phyloP scores from a whole-genome alignment of 2,797 vertebrate species.

The Sebastes trivittatus region DNA sequence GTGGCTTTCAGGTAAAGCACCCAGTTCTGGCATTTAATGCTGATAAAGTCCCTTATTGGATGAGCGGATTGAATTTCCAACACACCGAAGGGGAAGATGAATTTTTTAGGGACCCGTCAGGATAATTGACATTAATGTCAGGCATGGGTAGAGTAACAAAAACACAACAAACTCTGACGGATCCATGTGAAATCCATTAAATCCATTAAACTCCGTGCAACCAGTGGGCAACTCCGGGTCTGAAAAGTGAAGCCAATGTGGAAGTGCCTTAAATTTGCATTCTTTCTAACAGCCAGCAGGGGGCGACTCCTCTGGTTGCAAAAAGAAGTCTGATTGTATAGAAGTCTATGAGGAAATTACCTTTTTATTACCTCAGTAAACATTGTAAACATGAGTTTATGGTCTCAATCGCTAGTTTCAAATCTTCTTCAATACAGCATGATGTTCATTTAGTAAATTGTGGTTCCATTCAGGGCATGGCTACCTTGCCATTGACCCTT shows the following conservation, averaged over 20 bases:
- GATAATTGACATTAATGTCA: background rate
- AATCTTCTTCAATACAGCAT: no score
- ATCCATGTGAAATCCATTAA: background rate
- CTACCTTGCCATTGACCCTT: no score
- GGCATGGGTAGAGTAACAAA: background rate
- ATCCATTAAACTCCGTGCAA: background rate
- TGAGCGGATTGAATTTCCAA: background rate
- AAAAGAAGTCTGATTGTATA: background rate
- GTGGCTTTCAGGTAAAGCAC: conserved; percentile 23
- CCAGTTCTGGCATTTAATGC: conserved; percentile 25
- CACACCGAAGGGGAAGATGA: background rate
- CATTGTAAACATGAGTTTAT: no score
- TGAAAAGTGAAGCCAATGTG: background rate
- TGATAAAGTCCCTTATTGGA: background rate
- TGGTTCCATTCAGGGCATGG: no score
- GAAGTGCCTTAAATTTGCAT: background rate
- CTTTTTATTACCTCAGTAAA: no score
- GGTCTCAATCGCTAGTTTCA: no score
- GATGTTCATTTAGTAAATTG: no score
- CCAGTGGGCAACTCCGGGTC: background rate
- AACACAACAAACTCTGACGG: background rate
- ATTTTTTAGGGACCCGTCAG: background rate
- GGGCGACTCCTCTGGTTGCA: background rate
- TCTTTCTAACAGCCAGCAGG: background rate
- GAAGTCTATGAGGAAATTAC: no score